Conservation (phyloP, 2,888 invertebrate genomes). For the Sphecodes monilicornis region DNA sequence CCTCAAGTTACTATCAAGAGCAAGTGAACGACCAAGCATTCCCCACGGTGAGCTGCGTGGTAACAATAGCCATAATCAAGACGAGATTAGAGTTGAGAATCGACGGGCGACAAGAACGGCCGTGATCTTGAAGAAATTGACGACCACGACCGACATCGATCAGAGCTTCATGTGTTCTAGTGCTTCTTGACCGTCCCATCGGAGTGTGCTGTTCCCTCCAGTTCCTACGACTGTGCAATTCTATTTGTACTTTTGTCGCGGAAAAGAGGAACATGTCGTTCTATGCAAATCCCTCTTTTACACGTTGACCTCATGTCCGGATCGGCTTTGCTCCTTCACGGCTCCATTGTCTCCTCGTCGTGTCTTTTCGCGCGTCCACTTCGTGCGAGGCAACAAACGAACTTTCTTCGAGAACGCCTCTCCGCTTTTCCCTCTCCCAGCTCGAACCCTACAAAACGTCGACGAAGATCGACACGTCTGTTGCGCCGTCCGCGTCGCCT, state of each 20-base stretch:
- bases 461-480: conserved; percentile 49
- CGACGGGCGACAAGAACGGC: neutral
- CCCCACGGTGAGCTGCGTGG: neutral
- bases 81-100: neutral
- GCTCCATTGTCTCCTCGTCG: neutral
- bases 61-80: neutral
- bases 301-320: conserved; percentile 15
- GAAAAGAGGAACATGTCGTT: neutral
- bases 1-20: neutral
- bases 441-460: conserved; percentile 45
- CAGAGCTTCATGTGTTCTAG: conserved; percentile 32
- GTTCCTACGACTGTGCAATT: neutral
- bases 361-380: neutral
- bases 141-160: conserved; percentile 46
- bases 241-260: conserved; percentile 2
- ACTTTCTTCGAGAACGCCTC: neutral
- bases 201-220: conserved; percentile 23
- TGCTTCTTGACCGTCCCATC: conserved; percentile 33
- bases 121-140: neutral
- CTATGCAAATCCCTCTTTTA: conserved; percentile 13
- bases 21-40: neutral
- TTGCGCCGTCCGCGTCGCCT: conserved; percentile 41
- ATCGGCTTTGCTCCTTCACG: neutral
- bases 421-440: neutral
- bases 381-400: neutral